These are phyloP conservation scores for Ridgeia piscesae DNA, from an alignment of 1,140 invertebrate species.

Conservation along the genomic window DNA sequence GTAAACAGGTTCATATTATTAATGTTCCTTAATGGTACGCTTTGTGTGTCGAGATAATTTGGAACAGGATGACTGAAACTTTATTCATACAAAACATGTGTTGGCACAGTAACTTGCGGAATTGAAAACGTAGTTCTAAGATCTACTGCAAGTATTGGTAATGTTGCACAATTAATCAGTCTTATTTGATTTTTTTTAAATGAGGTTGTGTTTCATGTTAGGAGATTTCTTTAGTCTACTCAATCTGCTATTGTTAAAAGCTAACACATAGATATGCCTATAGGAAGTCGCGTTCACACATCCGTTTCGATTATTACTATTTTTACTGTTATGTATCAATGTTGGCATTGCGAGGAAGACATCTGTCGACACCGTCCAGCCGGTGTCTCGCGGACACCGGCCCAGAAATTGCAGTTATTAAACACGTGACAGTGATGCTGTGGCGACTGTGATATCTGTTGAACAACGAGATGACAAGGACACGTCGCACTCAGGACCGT, in stretches of 20 bases:
- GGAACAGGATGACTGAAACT: too few species aligned
- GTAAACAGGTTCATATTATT: background rate
- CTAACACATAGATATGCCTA: background rate
- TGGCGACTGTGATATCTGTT: background rate
- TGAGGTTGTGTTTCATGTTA: too few species aligned
- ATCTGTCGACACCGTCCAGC: background rate
- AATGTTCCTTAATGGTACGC: background rate
- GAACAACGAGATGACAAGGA: background rate
- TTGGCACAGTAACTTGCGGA: too few species aligned
- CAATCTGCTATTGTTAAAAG: too few species aligned
- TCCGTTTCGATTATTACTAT: background rate
- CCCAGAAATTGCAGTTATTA: background rate
- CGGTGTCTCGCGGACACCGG: background rate
- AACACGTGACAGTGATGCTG: background rate
- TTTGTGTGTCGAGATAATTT: too few species aligned
- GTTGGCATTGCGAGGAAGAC: background rate
- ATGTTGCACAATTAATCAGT: too few species aligned
- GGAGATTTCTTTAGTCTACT: too few species aligned
- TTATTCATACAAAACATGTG: too few species aligned
- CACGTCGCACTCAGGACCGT: background rate
- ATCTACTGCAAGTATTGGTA: too few species aligned
- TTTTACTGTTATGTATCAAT: background rate
- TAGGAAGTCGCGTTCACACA: background rate
- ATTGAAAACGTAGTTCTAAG: too few species aligned
- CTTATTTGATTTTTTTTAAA: too few species aligned